phyloP scores from a whole-genome alignment of 2,888 invertebrate genomes.

The Drosophila kuntzei region DNA sequence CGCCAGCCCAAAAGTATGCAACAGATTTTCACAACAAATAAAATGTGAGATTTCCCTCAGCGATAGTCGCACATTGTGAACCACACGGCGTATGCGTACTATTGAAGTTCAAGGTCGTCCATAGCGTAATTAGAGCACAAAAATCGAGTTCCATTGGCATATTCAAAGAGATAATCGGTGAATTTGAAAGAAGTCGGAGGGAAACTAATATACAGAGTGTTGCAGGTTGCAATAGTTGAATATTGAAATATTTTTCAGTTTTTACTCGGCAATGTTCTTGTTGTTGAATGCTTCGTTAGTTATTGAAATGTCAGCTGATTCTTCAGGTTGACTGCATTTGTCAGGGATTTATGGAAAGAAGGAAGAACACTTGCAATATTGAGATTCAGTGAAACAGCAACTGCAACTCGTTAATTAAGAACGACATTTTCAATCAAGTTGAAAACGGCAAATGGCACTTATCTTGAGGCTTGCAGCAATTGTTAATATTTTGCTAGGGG shows the following conservation, averaged over 20 bases:
- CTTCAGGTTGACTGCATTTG: constrained; percentile 19
- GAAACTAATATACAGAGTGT: constrained; percentile 2
- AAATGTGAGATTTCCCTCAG: background rate
- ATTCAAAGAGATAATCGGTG: constrained; percentile 4
- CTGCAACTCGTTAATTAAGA: constrained; percentile 47
- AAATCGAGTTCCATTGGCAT: background rate
- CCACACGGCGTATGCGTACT: constrained; percentile 27
- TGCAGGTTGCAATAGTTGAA: constrained; percentile 1
- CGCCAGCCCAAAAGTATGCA: constrained; percentile 59
- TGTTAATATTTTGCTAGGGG: constrained; percentile 19
- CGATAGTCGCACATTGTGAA: background rate
- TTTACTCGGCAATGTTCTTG: background rate
- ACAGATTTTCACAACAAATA: constrained; percentile 22
- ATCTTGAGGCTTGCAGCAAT: constrained; percentile 49
- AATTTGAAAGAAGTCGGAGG: background rate
- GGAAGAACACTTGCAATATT: constrained; percentile 30
- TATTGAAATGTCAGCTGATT: constrained; percentile 10
- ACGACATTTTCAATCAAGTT: constrained; percentile 42
- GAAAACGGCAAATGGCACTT: constrained; percentile 42
- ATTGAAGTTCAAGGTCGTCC: constrained; percentile 55
- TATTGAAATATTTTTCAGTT: constrained; percentile 2
- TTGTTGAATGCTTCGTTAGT: constrained; percentile 1
- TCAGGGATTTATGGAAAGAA: constrained; percentile 1
- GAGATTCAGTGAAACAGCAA: constrained; percentile 17
- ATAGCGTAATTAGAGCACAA: constrained; percentile 29